Evolutionary conservation across 1,140 invertebrate species (phyloP).

Genomic region (Diachasma alloeum): DNA sequence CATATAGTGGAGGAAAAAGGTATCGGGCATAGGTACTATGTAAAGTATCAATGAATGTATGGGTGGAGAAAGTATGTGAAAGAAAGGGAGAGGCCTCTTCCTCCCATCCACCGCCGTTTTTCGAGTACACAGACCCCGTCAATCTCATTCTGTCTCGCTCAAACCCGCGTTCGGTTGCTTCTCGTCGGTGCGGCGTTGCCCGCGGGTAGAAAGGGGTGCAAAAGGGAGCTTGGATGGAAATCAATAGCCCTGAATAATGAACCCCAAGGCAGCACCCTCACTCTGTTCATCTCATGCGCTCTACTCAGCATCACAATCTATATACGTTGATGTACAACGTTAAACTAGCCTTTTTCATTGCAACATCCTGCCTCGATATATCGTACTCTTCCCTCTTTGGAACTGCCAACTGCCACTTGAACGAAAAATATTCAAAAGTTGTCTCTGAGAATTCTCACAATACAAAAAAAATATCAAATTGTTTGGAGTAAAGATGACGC

Average conservation of each 20-base stretch:
- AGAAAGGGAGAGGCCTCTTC: not conserved
- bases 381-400: not conserved
- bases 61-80: slow-evolving; percentile 9
- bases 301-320: slow-evolving; percentile 5
- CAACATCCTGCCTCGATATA: not conserved
- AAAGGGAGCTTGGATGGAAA: slow-evolving; percentile 59
- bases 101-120: not conserved
- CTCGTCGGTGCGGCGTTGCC: slow-evolving; percentile 42
- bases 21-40: not conserved
- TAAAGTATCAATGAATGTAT: slow-evolving; percentile 6
- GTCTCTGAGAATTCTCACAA: no score
- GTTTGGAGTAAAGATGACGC: no score
- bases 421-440: no score
- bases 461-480: no score
- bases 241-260: slow-evolving; percentile 64
- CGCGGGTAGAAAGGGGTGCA: slow-evolving; percentile 39
- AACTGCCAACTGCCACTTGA: no score
- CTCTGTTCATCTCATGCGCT: slow-evolving; percentile 14
- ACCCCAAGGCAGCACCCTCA: slow-evolving; percentile 57
- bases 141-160: slow-evolving; percentile 44
- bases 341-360: not conserved
- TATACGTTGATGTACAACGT: not conserved
- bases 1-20: not conserved
- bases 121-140: no score
- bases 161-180: slow-evolving; percentile 39